phyloP scores from a whole-genome alignment of 2,888 invertebrate species.

The Spodoptera picta region DNA sequence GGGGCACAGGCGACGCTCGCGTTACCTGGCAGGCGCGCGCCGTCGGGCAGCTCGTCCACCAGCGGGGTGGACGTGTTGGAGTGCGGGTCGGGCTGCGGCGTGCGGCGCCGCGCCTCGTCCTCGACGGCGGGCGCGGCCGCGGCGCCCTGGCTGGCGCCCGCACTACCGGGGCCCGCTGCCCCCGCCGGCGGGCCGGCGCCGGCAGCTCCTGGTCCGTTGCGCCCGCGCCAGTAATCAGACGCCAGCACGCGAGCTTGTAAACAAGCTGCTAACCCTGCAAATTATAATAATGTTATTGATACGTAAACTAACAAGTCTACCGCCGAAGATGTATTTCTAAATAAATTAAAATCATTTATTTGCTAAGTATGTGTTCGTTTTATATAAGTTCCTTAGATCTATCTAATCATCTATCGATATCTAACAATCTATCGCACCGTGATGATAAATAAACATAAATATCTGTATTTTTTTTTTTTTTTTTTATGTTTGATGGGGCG shows the following conservation, averaged over 20 bases:
- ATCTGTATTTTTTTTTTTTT: too few species aligned
- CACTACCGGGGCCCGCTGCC: too few species aligned
- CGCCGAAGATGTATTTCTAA: background rate
- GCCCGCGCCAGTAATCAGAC: constrained; percentile 89
- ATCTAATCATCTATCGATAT: too few species aligned
- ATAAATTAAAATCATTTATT: too few species aligned
- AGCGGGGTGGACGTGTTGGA: constrained; percentile 91
- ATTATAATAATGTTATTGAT: background rate
- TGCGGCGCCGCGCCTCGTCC: constrained; percentile 54
- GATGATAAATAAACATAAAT: too few species aligned
- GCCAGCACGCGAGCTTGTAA: constrained; percentile 93
- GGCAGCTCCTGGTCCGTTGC: too few species aligned
- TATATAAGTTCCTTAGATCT: too few species aligned
- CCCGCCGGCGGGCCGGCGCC: too few species aligned
- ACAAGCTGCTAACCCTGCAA: constrained; percentile 93
- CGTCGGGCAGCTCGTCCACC: constrained; percentile 88
- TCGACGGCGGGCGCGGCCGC: constrained; percentile 61
- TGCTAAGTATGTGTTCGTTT: too few species aligned
- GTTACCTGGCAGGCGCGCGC: constrained; percentile 78
- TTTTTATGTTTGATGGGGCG: too few species aligned
- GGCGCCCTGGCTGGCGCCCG: too few species aligned
- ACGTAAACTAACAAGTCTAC: background rate
- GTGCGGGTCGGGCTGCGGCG: constrained; percentile 84
- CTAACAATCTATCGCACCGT: too few species aligned
- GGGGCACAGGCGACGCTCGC: constrained; percentile 23